These are phyloP conservation scores for Ailurus styani DNA, from an alignment of 2,113 vertebrate genomes.

Conservation along the genomic window DNA sequence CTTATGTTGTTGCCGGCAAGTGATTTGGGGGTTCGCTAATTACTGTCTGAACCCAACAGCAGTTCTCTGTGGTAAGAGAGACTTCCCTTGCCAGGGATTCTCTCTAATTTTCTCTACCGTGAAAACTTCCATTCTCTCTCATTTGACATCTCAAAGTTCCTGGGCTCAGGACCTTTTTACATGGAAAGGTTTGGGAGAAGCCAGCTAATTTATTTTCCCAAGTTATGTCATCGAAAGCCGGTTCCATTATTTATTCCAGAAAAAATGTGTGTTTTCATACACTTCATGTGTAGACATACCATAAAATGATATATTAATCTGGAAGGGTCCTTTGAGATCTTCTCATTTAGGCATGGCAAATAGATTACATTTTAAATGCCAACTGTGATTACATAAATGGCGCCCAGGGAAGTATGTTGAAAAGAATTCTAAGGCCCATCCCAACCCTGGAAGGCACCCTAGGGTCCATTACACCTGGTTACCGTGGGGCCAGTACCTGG, in stretches of 20 bases:
- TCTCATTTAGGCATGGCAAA: background rate
- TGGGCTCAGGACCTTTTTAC: background rate
- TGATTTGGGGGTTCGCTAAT: slow-evolving; percentile 37
- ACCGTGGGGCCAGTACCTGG: background rate
- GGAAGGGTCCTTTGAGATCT: background rate
- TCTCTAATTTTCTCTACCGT: slow-evolving; percentile 24
- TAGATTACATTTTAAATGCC: slow-evolving; percentile 9
- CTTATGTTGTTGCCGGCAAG: background rate
- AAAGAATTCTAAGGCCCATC: background rate
- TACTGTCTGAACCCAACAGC: background rate
- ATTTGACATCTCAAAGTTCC: background rate
- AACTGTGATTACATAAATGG: background rate
- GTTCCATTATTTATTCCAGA: slow-evolving; percentile 48
- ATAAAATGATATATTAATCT: slow-evolving; percentile 21
- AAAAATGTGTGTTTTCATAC: background rate
- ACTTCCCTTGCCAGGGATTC: slow-evolving; percentile 2
- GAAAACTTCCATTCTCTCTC: slow-evolving; percentile 26
- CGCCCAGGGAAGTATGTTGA: background rate
- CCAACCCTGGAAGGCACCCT: background rate
- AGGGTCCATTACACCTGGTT: background rate
- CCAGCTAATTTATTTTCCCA: slow-evolving; percentile 34
- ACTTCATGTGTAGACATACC: background rate
- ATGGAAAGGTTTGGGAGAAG: background rate
- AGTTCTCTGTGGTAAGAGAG: slow-evolving; percentile 5
- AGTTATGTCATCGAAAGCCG: slow-evolving; percentile 12